phyloP scores from a whole-genome alignment of 2,888 invertebrate species.

The Coleophora deauratella region DNA sequence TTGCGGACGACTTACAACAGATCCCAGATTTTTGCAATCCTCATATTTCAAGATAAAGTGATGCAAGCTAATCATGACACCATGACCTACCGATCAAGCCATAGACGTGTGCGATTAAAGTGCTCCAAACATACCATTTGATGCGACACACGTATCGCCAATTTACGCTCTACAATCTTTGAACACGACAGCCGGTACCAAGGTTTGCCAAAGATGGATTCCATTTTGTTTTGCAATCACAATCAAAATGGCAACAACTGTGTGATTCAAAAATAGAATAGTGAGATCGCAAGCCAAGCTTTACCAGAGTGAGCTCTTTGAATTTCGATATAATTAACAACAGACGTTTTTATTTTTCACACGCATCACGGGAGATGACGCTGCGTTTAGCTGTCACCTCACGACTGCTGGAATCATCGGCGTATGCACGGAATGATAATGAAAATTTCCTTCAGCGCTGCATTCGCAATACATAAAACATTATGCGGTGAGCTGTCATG shows the following conservation, averaged over 20 bases:
- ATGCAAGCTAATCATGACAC: constrained; percentile 11
- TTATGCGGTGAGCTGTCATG: constrained; percentile 56
- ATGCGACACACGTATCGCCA: constrained; percentile 55
- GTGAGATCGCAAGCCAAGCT: no score
- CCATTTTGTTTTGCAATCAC: constrained; percentile 6
- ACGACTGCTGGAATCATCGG: constrained; percentile 63
- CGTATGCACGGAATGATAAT: constrained; percentile 65
- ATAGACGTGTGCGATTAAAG: constrained; percentile 34
- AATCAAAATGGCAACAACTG: no score
- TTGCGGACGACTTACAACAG: constrained; percentile 35
- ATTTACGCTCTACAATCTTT: constrained; percentile 44
- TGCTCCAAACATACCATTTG: constrained; percentile 35
- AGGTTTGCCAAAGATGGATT: constrained; percentile 11
- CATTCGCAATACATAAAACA: constrained; percentile 62
- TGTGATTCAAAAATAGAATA: no score
- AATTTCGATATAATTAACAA: neutral
- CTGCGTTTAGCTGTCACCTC: constrained; percentile 48
- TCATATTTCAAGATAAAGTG: no score
- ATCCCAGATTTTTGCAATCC: no score
- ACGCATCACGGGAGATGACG: constrained; percentile 50
- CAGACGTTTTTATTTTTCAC: constrained; percentile 46
- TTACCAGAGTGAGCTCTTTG: no score
- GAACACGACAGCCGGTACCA: constrained; percentile 14
- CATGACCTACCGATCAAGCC: constrained; percentile 39
- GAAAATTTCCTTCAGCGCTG: constrained; percentile 61